Evolutionary conservation across 2,113 vertebrate genomes (phyloP), one percentile per base, ranked within the genome.

Genomic region (Collichthys lucidus): DNA sequence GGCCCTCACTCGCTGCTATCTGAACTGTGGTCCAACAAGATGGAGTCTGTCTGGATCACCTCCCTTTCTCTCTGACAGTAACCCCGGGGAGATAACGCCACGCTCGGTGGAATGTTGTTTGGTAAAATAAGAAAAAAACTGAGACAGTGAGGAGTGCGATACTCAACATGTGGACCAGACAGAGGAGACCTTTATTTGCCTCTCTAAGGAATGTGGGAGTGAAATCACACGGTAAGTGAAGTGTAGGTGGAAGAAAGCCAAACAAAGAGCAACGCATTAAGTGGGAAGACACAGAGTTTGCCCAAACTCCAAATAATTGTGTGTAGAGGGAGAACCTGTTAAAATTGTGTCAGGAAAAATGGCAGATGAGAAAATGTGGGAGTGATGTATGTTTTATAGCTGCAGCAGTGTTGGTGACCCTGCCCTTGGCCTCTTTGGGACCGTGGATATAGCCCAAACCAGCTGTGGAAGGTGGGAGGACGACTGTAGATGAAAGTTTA

Each of bases 401-500:
- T 82, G 47, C 46, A 49, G 59, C 83, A 40, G 24, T 78, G 83
- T 52, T 74, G 47, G 49, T 77, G 91, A 82, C 86, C 83, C 75
- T 79, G 68, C 55, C 56, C 57, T 75, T 74, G 63, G 86, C 86
- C 77, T 82, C 84, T 69, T 5, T 71, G 86, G 82, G 85, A 83
- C 76, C 63, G 57, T 4, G 55, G 83, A 83, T 71, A 81, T 50
- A 71, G 87, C 77, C n/a, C 75, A 66, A 82, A 88, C 79, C 86
- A 92, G 89, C 90, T 90, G 93, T 86, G 72, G 71, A 86, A 66
- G 90, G 68, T 74, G 65, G 74, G 77, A 83, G 73, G 55, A 86
- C 3, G 22, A 68, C 80, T 70, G 59, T 17, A 76, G 82, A 89
- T 90, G 87, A 87, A 91, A 73, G 83, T 90, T 91, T 96, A 96